Base-by-base conservation (phyloP, 2,797 vertebrate genomes). In the Tiaroga cobitis region DNA sequence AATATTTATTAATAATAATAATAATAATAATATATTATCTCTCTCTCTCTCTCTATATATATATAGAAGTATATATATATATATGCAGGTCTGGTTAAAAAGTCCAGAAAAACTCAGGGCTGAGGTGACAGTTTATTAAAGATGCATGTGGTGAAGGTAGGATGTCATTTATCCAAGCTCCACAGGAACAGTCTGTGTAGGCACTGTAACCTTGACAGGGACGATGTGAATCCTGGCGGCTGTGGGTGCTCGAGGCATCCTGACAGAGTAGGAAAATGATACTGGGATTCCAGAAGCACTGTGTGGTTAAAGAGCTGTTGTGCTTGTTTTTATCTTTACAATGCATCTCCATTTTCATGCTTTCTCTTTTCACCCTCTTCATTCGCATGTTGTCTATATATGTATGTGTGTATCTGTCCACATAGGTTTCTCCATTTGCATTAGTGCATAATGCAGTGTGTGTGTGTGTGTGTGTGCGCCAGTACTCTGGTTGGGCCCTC, bases 121-220 rank as follows among this genome's bases (percentile, higher is more conserved):
- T 86, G 79, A 82, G 82, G 61, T 75, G 74, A 86, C 24, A 46
- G 41, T 59, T 37, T 73, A 77, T 84, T 80, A 86, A 74, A 81
- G 39, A 82, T 81, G 72, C 46, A 84, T 73, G 54, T 32, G 65
- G 16, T 46, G 69, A 69, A 39, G 84, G 51, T 80, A 68, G 51
- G 26, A 78, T 75, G 15, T 29, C 63, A 83, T 83, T 82, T 65
- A 77, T 37, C 67, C 34, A 56, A 69, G 61, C 39, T 51, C 34
- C 13, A 70, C 46, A 26, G 39, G 43, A 86, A 82, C 67, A 41
- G 41, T 59, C 43, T 29, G 51, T 32, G 49, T 29, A 41, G 68
- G 68, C 5, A 49, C 43, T 56, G 59, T 32, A 86, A 76, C 81
- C 54, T 61, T 87, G 72, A 61, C 43, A n/a, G 56, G 37, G 29